Conservation (phyloP, 1,140 invertebrate species). For the Metopolophium dirhodum region DNA sequence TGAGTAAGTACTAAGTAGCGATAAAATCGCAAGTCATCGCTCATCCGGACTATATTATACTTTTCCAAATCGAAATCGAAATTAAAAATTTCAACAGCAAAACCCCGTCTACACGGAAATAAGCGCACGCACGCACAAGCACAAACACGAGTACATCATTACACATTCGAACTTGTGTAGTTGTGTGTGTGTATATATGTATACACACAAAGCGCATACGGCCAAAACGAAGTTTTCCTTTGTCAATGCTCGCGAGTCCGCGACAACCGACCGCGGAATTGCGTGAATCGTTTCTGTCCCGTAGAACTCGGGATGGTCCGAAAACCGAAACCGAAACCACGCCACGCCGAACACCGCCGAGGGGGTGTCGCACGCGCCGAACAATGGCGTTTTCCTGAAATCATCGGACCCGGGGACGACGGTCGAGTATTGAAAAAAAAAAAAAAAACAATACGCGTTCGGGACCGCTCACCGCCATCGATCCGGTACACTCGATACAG, state of each 20-base stretch:
- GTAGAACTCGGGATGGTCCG: not conserved
- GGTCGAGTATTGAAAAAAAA: no score
- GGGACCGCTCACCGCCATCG: no score
- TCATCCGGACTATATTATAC: no score
- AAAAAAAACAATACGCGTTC: no score
- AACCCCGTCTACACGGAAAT: not conserved
- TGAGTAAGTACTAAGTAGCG: no score
- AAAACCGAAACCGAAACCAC: not conserved
- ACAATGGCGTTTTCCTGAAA: not conserved
- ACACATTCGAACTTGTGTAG: not conserved
- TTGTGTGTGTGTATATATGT: not conserved
- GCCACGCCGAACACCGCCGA: not conserved
- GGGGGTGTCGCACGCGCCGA: not conserved
- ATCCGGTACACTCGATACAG: not conserved
- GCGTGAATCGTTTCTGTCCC: no score
- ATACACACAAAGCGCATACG: not conserved
- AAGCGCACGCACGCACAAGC: not conserved
- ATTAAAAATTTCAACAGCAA: not conserved
- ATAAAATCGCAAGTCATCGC: no score
- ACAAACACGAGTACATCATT: not conserved
- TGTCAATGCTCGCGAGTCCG: not conserved
- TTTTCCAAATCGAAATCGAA: not conserved
- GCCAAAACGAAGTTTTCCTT: not conserved
- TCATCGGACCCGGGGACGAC: not conserved
- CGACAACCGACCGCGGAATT: not conserved